Conservation (phyloP, 2,113 vertebrate genomes). For the Cairina moschata region DNA sequence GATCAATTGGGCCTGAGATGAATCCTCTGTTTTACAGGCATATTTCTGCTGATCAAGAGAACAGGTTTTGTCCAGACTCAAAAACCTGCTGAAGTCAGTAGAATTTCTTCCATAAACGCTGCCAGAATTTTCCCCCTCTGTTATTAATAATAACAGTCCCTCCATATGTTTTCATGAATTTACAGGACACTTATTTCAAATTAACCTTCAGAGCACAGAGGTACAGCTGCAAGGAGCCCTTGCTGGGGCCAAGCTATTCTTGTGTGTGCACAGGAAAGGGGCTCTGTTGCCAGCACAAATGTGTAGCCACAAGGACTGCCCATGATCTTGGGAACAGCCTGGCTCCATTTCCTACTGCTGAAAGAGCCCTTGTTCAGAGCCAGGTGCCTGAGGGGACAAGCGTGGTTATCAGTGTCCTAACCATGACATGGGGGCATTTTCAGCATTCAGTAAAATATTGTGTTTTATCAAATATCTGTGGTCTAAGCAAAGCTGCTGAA, state of each 20-base stretch:
- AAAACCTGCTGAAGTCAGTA: not conserved
- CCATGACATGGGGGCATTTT: not conserved
- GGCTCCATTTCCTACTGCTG: not conserved
- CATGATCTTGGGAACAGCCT: not conserved
- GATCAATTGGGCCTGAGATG: not conserved
- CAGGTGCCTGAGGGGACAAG: not conserved
- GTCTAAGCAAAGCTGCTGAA: not conserved
- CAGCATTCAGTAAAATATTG: not conserved
- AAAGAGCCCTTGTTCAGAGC: not conserved
- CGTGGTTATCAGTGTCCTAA: not conserved
- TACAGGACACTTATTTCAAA: not conserved
- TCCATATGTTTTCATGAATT: not conserved
- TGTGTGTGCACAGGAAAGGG: not conserved
- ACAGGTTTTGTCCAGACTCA: not conserved
- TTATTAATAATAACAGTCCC: not conserved
- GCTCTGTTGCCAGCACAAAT: not conserved
- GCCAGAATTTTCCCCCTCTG: not conserved
- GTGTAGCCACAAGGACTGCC: not conserved
- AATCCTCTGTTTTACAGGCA: not conserved
- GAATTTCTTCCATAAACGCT: not conserved
- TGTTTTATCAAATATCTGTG: not conserved
- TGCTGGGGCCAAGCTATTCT: not conserved
- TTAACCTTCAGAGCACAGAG: not conserved
- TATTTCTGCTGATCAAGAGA: not conserved
- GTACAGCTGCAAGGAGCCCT: not conserved